Conservation (phyloP, 2,113 vertebrate species). For the Tragelaphus buxtoni region DNA sequence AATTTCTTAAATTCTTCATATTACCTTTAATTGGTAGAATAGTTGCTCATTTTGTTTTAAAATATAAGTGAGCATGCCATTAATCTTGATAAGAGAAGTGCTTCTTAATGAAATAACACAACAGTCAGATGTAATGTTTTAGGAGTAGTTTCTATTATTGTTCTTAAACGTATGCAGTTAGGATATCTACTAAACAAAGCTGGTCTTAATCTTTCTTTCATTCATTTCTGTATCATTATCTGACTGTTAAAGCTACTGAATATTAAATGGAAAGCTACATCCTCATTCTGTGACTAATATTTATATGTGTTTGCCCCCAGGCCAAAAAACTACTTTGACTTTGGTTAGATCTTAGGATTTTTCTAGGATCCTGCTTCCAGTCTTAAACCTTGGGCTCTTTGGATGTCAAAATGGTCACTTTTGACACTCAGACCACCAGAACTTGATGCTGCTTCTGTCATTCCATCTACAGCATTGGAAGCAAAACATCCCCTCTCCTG, state of each 20-base stretch:
- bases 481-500: slow-evolving; percentile 18
- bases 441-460: slow-evolving; percentile 26
- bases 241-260: slow-evolving; percentile 36
- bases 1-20: background rate
- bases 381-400: background rate
- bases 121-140: background rate
- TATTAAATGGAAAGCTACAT: background rate
- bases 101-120: slow-evolving; percentile 3
- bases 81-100: slow-evolving; percentile 23
- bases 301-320: background rate
- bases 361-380: background rate
- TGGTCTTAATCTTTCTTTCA: slow-evolving; percentile 33
- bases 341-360: background rate
- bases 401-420: background rate
- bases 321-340: background rate
- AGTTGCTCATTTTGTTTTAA: slow-evolving; percentile 24
- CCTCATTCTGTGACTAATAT: background rate
- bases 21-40: slow-evolving; percentile 31
- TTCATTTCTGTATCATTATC: slow-evolving; percentile 2
- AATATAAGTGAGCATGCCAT: slow-evolving; percentile 27
- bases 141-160: slow-evolving; percentile 24
- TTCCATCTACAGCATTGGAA: slow-evolving; percentile 29
- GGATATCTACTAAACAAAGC: slow-evolving; percentile 20
- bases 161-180: slow-evolving; percentile 18
- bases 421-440: background rate